Base-by-base conservation (phyloP, 2,113 vertebrate species). In the Centropus unirufus region DNA sequence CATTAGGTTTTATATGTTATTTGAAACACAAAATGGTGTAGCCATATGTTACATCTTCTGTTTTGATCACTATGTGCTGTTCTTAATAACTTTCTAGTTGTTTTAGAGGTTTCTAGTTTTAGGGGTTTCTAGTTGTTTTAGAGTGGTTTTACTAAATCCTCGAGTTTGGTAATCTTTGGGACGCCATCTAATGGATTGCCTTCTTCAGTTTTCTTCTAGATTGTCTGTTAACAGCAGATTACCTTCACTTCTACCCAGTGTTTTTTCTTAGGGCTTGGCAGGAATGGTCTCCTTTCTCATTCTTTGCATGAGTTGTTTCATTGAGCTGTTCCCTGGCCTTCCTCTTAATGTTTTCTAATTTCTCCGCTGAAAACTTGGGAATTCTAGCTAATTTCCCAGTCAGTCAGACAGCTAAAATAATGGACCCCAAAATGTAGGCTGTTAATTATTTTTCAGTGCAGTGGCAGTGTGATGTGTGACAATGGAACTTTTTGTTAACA, bases 361-460 rank as follows among this genome's bases (percentile, higher is more conserved):
- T 97, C 83, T 97, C 89, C 40, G 75, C 94, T 93, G 96, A 97
- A 96, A 97, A 96, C 90, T 92, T 97, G 95, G 97, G 96, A 97
- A 97, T 98, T 97, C 94, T 90, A 86, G 90, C 85, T 97, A 98
- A 98, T 97, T 98, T 97, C 96, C 97, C 93, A 89, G 96, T 96
- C 93, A 95, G 81, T 93, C 96, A 97, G 95, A 95, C 93, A 95
- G 96, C 96, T 78, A 78, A 97, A 96, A 94, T 97, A 97, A 97
- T 94, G 92, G 79, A 95, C 93, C 95, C 89, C 93, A 93, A 95
- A 96, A 96, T 96, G 87, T 95, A 95, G 55, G 87, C 96, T 96
- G 96, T 97, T 97, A 97, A 97, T 97, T 97, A 97, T 97, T 97
- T 97, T 96, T 95, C 96, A 92, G 92, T 78, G 89, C 90, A 95